These are phyloP conservation scores for Volucella bombylans DNA, from an alignment of 2,888 invertebrate genomes.

Conservation along the genomic window DNA sequence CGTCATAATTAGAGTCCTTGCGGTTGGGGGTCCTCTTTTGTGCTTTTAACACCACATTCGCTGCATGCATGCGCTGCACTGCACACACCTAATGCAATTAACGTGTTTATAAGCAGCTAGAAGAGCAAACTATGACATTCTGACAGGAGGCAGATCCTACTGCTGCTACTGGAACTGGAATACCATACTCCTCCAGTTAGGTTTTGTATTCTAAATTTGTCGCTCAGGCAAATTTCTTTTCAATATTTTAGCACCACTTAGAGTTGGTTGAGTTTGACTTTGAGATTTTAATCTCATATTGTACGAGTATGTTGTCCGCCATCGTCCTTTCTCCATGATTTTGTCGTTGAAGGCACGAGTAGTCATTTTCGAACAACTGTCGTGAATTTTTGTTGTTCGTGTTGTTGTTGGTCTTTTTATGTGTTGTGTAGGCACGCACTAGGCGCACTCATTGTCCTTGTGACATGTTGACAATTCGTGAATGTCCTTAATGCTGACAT, in stretches of 20 bases:
- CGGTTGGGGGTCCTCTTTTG: background rate
- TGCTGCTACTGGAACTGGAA: conserved; percentile 37
- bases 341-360: background rate
- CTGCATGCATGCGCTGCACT: background rate
- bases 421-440: conserved; percentile 57
- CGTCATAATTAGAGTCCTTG: background rate
- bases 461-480: conserved; percentile 62
- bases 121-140: conserved; percentile 42
- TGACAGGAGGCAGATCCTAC: conserved; percentile 38
- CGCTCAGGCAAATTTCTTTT: conserved; percentile 26
- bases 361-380: conserved; percentile 50
- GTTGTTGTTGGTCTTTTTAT: conserved; percentile 28
- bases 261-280: background rate
- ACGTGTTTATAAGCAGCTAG: conserved; percentile 46
- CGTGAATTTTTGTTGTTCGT: conserved; percentile 12
- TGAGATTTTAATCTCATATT: conserved; percentile 31
- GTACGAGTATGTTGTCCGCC: conserved; percentile 25
- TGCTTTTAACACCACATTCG: conserved; percentile 11
- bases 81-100: conserved; percentile 55
- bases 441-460: conserved; percentile 26
- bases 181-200: background rate
- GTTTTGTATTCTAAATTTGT: conserved; percentile 43
- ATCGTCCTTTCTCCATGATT: conserved; percentile 9
- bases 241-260: conserved; percentile 35
- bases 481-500: conserved; percentile 61